phyloP scores from a whole-genome alignment of 2,797 vertebrate genomes.

The Hyperoplus lanceolatus region DNA sequence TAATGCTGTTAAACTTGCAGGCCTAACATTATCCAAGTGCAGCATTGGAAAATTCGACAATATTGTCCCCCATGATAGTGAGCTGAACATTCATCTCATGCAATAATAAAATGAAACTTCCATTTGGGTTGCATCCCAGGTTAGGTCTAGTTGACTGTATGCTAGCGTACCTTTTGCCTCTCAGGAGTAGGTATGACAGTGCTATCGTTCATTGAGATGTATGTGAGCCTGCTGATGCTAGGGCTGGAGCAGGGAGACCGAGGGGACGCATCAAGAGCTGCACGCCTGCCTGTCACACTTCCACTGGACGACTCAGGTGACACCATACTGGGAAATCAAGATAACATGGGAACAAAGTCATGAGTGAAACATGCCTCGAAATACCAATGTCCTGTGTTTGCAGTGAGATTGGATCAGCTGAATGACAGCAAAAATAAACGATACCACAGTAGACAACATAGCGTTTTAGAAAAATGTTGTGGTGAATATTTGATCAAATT shows the following conservation, averaged over 20 bases:
- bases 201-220: slow-evolving; percentile 89
- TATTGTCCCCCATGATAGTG: background rate
- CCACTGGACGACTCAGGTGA: slow-evolving; percentile 70
- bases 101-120: background rate
- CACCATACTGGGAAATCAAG: slow-evolving; percentile 59
- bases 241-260: slow-evolving; percentile 85
- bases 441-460: background rate
- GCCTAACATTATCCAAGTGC: background rate
- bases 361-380: background rate
- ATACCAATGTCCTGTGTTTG: background rate
- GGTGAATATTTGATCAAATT: no score
- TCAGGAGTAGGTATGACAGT: slow-evolving; percentile 75
- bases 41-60: background rate
- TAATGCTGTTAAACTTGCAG: background rate
- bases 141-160: background rate
- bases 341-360: background rate
- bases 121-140: no score
- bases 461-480: background rate
- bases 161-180: slow-evolving; percentile 79
- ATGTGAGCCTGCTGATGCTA: slow-evolving; percentile 91
- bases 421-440: background rate
- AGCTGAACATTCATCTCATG: background rate
- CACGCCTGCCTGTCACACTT: slow-evolving; percentile 57
- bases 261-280: slow-evolving; percentile 74
- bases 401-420: background rate